phyloP scores from a whole-genome alignment of 2,113 vertebrate species.

The Ailurus styani region DNA sequence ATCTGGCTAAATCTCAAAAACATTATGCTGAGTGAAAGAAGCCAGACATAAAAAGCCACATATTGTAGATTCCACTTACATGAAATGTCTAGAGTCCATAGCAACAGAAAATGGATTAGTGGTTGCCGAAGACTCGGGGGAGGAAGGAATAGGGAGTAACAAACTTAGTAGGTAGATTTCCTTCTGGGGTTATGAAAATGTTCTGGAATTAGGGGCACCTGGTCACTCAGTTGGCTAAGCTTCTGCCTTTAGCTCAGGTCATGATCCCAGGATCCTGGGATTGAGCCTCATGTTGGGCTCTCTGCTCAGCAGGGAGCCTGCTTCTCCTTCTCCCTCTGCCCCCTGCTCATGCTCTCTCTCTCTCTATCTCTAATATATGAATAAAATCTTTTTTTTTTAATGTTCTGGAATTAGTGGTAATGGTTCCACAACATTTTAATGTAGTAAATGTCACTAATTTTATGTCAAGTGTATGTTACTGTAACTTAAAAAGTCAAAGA shows the following conservation, averaged over 20 bases:
- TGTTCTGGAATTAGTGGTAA: not conserved
- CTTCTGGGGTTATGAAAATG: not conserved
- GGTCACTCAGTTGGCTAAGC: not conserved
- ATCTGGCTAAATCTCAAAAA: not conserved
- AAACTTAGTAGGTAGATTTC: not conserved
- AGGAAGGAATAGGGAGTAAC: not conserved
- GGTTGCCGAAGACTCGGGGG: not conserved
- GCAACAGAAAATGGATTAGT: not conserved
- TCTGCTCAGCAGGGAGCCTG: not conserved
- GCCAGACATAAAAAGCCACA: not conserved
- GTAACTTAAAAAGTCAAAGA: not conserved
- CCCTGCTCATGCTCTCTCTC: not conserved
- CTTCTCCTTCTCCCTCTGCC: not conserved
- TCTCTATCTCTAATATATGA: not conserved
- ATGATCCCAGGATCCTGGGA: not conserved
- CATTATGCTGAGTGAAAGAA: not conserved
- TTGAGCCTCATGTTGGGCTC: not conserved
- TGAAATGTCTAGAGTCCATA: not conserved
- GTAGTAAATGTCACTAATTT: not conserved
- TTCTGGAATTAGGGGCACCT: no score
- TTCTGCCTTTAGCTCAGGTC: not conserved
- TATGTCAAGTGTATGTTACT: not conserved
- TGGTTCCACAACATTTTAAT: not conserved
- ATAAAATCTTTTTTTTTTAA: not conserved
- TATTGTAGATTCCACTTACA: not conserved